Evolutionary conservation across 2,113 vertebrate species (phyloP).

Genomic region (Typhlomys cinereus): DNA sequence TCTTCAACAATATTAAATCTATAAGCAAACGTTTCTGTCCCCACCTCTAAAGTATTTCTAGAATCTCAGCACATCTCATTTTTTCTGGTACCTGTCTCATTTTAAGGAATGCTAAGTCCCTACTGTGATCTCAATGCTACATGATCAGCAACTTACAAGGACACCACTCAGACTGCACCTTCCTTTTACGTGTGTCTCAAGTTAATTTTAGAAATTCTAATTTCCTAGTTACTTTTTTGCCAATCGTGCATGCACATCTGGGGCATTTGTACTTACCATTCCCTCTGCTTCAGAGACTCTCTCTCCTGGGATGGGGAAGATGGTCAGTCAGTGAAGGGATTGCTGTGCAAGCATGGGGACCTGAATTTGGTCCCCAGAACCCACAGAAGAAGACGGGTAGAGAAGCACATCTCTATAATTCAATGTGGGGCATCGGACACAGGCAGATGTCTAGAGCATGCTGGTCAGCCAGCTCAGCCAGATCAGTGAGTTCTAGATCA

Average conservation of each 20-base stretch:
- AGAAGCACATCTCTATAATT: too few relatives aligned
- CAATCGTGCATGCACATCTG: background rate
- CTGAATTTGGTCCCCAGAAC: too few relatives aligned
- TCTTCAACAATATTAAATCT: background rate
- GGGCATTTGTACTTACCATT: background rate
- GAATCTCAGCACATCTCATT: background rate
- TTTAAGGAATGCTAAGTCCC: background rate
- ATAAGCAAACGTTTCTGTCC: background rate
- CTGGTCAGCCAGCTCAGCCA: too few relatives aligned
- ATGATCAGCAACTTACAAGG: background rate
- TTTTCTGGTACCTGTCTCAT: background rate
- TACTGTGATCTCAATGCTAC: background rate
- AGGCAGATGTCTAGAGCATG: too few relatives aligned
- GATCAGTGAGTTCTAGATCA: too few relatives aligned
- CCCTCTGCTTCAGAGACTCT: background rate
- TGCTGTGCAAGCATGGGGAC: too few relatives aligned
- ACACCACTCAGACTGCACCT: background rate
- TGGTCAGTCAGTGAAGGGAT: too few relatives aligned
- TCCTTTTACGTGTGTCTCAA: background rate
- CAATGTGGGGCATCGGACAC: too few relatives aligned
- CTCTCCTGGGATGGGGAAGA: too few relatives aligned
- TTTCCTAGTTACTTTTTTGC: too few relatives aligned
- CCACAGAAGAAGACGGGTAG: too few relatives aligned
- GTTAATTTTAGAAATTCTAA: background rate
- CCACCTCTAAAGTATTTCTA: background rate